Conservation (phyloP, 2,113 vertebrate genomes). For the Caranx ignobilis region DNA sequence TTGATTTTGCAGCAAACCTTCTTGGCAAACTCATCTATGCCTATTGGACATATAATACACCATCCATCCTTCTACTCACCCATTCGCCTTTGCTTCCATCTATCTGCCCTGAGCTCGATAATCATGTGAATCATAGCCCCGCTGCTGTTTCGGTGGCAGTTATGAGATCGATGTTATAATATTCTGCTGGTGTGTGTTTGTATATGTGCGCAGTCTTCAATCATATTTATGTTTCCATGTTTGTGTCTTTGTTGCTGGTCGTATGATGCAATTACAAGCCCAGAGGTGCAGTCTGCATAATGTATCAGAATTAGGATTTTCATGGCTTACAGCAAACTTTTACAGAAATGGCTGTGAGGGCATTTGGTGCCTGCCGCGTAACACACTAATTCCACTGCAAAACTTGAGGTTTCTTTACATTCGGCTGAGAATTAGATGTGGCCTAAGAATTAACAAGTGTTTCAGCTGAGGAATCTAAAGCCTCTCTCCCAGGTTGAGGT, state of each 20-base stretch:
- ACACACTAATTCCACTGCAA: constrained; percentile 3
- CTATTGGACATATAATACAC: constrained; percentile 48
- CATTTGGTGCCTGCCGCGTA: background rate
- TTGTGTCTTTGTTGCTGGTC: constrained; percentile 34
- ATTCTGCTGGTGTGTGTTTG: constrained; percentile 26
- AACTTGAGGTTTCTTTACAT: background rate
- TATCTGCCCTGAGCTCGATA: constrained; percentile 34
- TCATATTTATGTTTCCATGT: constrained; percentile 40
- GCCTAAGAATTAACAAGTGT: background rate
- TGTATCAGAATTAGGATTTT: constrained; percentile 25
- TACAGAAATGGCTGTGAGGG: background rate
- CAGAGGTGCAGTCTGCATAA: constrained; percentile 33
- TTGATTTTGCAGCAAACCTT: constrained; percentile 53
- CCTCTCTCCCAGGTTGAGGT: constrained; percentile 18
- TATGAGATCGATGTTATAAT: constrained; percentile 64
- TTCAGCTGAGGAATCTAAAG: constrained; percentile 28
- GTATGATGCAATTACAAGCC: constrained; percentile 48
- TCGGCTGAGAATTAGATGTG: background rate
- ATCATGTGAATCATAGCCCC: constrained; percentile 39
- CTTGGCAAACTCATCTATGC: constrained; percentile 29
- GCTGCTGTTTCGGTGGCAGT: constrained; percentile 22
- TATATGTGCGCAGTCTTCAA: background rate
- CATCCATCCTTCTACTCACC: constrained; percentile 34
- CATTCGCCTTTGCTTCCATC: constrained; percentile 2
- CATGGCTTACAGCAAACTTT: background rate